Evolutionary conservation across 2,888 invertebrate species (phyloP), one percentile per base, ranked within the genome.

Genomic region (Rotaria socialis): DNA sequence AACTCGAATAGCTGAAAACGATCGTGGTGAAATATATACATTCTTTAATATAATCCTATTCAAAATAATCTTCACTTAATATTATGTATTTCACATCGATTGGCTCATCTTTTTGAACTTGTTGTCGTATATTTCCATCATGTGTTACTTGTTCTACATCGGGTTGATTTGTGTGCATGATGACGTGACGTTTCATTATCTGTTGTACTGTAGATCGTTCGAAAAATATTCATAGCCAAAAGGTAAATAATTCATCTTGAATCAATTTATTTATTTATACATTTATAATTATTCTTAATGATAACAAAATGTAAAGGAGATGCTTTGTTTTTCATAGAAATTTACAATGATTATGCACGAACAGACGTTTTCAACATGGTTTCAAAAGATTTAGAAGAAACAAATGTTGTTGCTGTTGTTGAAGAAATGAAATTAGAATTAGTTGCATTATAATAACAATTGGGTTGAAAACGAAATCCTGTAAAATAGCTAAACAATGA

Each of bases 1-100:
- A 88, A 92, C 91, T 3, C 94, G 94, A 1, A 92, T 95, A 84
- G 93, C 94, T 87, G 94, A 94, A 87, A 92, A 93, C 16, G 92
- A 92, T 89, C 92, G 96, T 50, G 96, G 96, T 89, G 94, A 92
- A 11, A 95, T 96, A 87, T 96, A 94, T 90, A 94, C 94, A 89
- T 96, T 93, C 92, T 96, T 96, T 89, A 95, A 96, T 87, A 94
- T n/a, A n/a, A 94, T 89, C 93, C 95, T 87, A 95, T 96, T 52
- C 93, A 91, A 74, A 94, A 94, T 87, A 95, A 95, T 90, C 92
- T 96, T 8, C 96, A 96, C 90, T 93, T 96, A 58, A 95, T 95
- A 86, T 93, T 96, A 85, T 95, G 95, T 88, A 95, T 96, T 95
- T 95, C 95, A 90, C 96, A n/a, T n/a, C 96, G 0, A 95, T 96